Percentiles rank a stretch among this genome's conserved stretches.
These are phyloP conservation scores for Galaxias olidus DNA, from an alignment of 2,797 vertebrate genomes.

Conservation along the genomic window DNA sequence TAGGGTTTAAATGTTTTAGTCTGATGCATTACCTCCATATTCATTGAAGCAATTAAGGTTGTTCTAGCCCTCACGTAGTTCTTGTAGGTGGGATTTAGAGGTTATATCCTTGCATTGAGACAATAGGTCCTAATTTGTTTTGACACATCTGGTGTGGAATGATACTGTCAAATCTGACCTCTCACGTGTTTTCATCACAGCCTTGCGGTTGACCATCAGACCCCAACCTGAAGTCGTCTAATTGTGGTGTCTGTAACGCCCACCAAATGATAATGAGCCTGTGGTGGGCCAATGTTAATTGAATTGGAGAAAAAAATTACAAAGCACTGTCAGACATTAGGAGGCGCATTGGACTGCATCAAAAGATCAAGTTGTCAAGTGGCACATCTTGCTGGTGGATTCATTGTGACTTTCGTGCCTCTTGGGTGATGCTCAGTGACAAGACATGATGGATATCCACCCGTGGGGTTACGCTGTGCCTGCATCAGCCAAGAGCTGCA, in stretches of 20 bases:
- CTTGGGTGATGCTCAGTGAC: slow-evolving; percentile 39
- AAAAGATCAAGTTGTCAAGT: slow-evolving; percentile 53
- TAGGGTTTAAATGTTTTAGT: slow-evolving; percentile 30
- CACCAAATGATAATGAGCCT: slow-evolving; percentile 54
- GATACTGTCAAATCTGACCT: neutral
- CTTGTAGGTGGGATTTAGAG: neutral
- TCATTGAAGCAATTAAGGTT: slow-evolving; percentile 19
- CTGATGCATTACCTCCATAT: slow-evolving; percentile 30
- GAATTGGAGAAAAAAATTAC: slow-evolving; percentile 51
- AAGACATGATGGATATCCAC: slow-evolving; percentile 54
- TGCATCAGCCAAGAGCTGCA: slow-evolving; percentile 7
- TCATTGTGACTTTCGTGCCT: slow-evolving; percentile 41
- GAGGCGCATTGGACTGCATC: slow-evolving; percentile 45
- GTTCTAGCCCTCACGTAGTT: neutral
- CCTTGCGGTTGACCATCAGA: slow-evolving; percentile 55
- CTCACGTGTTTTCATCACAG: slow-evolving; percentile 38
- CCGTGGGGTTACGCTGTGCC: slow-evolving; percentile 26
- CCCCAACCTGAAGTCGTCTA: slow-evolving; percentile 54
- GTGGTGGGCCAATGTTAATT: slow-evolving; percentile 54
- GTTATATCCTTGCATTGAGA: slow-evolving; percentile 16
- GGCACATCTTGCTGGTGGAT: slow-evolving; percentile 31
- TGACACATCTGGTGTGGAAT: slow-evolving; percentile 4
- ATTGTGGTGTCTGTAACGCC: slow-evolving; percentile 65
- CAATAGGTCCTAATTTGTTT: slow-evolving; percentile 3
- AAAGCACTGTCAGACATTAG: slow-evolving; percentile 38